Base-by-base conservation (phyloP, 2,113 vertebrate genomes). In the Myotis lucifugus region DNA sequence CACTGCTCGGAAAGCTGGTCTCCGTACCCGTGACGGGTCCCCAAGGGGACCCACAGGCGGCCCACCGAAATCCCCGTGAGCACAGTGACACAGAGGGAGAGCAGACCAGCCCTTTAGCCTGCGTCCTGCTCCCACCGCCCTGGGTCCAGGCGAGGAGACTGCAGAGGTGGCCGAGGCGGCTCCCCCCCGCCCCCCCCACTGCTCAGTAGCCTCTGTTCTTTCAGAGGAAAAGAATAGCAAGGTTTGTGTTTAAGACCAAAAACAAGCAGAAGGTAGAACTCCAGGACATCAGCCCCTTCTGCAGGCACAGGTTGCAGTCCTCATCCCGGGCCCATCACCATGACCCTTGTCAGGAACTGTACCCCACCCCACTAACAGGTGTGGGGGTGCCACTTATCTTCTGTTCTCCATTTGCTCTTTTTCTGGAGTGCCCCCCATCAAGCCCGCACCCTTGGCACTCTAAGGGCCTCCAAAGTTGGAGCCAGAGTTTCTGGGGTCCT, bases 141-240 rank as follows among this genome's bases (percentile, higher is more conserved):
- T 3, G 37, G 10, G 37, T 25, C 52, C 25, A 8, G 32, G 32
- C 2, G 50, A 74, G 67, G 12, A 67, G 67, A 40, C 7, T 4
- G 18, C 70, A 34, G 25, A 74, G 25, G 50, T 4, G 34, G 8
- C 27, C 8, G 32, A 64, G 32, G 59, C 19, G 61, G 29, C 42
- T 42, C 37, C 37, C 37, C n/a, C 66, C 42, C 6, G 14, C n/a
- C 11, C n/a, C 40, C 34, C 3, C 17, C 13, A 1, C 32, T 4
- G 50, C 64, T 48, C n/a, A 77, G 13, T 11, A 67, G 86, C 12
- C 79, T 76, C 83, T 59, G 27, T 59, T 76, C 88, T 34, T 86
- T 91, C 21, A 23, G 34, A 77, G 46, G 66, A 82, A 59, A 73
- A 77, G 12, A 88, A 88, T 14, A 86, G 50, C 54, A 67, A 93